These are phyloP conservation scores for Bombyx mori DNA, from an alignment of 1,140 invertebrate genomes.

Conservation along the genomic window DNA sequence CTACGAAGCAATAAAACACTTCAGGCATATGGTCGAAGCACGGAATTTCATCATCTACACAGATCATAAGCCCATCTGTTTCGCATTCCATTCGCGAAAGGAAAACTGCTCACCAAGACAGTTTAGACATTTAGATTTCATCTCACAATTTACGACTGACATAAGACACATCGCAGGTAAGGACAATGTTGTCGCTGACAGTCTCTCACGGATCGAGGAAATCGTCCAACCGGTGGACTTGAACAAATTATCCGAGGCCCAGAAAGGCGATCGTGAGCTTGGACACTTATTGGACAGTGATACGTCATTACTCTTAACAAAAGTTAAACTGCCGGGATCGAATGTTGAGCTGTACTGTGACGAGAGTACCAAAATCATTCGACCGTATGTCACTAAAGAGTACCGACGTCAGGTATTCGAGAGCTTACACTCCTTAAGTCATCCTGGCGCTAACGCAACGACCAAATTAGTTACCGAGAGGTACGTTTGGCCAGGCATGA, in stretches of 20 bases:
- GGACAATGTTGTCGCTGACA: neutral
- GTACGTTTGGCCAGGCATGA: neutral
- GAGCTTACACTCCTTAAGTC: neutral
- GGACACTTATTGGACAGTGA: neutral
- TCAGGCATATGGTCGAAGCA: neutral
- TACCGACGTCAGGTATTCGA: neutral
- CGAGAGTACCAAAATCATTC: neutral
- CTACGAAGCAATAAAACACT: slow-evolving; percentile 1
- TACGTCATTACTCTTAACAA: neutral
- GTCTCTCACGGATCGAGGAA: neutral
- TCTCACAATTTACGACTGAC: neutral
- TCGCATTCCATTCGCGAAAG: neutral
- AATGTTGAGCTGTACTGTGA: neutral
- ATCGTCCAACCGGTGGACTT: neutral
- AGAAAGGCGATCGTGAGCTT: neutral
- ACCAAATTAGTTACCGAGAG: neutral
- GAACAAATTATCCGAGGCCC: neutral
- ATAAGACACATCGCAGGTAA: neutral
- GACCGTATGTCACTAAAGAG: neutral
- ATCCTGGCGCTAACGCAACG: neutral
- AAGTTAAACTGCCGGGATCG: neutral
- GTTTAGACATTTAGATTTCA: neutral
- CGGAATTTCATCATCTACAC: neutral
- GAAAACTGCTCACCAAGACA: slow-evolving; percentile 1
- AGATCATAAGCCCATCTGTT: neutral